These are phyloP conservation scores for Clarias macrocephalus DNA, from an alignment of 2,113 vertebrate species.

Conservation along the genomic window DNA sequence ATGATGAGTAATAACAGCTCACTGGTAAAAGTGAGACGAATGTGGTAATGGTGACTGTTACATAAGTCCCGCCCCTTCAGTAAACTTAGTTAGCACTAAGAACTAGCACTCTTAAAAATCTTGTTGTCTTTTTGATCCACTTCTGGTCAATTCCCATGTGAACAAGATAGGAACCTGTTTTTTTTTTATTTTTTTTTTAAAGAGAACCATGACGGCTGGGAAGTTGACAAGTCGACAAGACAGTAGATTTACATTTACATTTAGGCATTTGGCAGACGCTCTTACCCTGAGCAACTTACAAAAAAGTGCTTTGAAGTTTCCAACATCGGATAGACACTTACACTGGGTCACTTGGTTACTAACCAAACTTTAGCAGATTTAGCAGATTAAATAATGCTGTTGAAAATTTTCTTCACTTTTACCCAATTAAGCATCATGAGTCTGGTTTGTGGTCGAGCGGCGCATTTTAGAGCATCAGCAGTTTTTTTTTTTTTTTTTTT, in stretches of 20 bases:
- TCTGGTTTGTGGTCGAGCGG: conserved; percentile 18
- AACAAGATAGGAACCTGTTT: not conserved
- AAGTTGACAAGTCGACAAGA: not conserved
- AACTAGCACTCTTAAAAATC: too few relatives aligned
- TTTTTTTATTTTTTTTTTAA: not conserved
- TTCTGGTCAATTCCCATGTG: not conserved
- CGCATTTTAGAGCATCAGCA: conserved; percentile 11
- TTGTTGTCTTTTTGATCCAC: not conserved
- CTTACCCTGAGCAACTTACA: too few relatives aligned
- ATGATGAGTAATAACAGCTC: not conserved
- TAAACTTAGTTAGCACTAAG: not conserved
- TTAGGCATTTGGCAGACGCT: too few relatives aligned
- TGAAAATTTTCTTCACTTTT: not conserved
- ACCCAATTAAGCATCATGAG: not conserved
- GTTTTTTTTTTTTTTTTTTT: not conserved
- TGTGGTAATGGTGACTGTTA: not conserved
- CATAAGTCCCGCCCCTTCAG: not conserved
- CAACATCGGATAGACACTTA: too few relatives aligned
- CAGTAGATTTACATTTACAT: too few relatives aligned
- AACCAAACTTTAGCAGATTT: not conserved
- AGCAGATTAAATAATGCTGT: not conserved
- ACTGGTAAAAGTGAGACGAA: not conserved
- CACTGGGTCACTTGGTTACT: too few relatives aligned
- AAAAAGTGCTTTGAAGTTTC: too few relatives aligned
- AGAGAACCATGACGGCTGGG: not conserved